Conservation (phyloP, 2,888 invertebrate genomes). For the Podabrus alpinus region DNA sequence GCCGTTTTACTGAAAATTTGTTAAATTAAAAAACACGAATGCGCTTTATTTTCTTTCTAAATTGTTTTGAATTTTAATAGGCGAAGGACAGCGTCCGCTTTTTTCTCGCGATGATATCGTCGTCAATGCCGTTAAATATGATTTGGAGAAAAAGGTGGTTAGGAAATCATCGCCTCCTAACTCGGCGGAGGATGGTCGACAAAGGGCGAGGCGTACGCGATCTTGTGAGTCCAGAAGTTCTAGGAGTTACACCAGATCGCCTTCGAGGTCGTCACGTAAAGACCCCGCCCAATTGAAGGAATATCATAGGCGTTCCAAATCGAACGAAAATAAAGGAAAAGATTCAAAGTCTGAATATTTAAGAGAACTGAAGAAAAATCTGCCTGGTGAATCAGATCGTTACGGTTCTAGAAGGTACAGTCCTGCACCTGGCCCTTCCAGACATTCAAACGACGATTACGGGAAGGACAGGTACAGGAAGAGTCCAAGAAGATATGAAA, state of each 20-base stretch:
- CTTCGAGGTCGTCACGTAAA: slow-evolving; percentile 9
- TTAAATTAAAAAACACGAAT: background rate
- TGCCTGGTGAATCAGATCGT: background rate
- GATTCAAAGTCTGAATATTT: background rate
- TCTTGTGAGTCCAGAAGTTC: slow-evolving; percentile 8
- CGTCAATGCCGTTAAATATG: slow-evolving; percentile 17
- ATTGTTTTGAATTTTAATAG: slow-evolving; percentile 12
- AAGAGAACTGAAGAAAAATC: background rate
- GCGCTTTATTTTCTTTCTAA: background rate
- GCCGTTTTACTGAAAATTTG: background rate
- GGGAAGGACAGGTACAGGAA: background rate
- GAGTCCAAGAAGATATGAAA: slow-evolving; percentile 3
- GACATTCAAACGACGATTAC: background rate
- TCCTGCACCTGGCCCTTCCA: slow-evolving; percentile 8
- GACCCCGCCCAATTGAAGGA: background rate
- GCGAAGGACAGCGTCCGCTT: slow-evolving; percentile 24
- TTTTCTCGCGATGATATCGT: slow-evolving; percentile 22
- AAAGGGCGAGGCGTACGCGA: background rate
- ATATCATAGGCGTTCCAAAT: background rate
- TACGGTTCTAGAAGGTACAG: slow-evolving; percentile 1
- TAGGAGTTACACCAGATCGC: slow-evolving; percentile 4
- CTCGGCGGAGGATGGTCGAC: background rate
- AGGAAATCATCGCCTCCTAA: slow-evolving; percentile 12
- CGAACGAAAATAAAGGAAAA: background rate
- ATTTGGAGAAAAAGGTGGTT: slow-evolving; percentile 22